Evolutionary conservation across 2,797 vertebrate genomes (phyloP).

Genomic region (Poecilia velifera): DNA sequence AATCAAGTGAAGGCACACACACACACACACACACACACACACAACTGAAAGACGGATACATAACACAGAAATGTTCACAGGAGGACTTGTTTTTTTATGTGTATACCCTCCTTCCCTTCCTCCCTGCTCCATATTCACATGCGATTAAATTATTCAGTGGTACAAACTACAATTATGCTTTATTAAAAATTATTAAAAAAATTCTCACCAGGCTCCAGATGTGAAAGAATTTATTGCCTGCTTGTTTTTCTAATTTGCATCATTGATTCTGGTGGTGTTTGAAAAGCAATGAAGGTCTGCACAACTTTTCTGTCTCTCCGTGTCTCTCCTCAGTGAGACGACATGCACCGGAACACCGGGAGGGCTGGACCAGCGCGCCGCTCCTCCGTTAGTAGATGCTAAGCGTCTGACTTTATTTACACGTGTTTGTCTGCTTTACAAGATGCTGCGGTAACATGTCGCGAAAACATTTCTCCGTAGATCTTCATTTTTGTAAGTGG

Average conservation of each 20-base stretch:
- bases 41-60: conserved; percentile 12
- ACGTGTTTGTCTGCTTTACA: conserved; percentile 86
- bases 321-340: conserved; percentile 44
- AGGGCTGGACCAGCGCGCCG: conserved; percentile 34
- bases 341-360: conserved; percentile 28
- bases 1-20: conserved; percentile 5
- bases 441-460: conserved; percentile 79
- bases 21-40: background rate
- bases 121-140: conserved; percentile 84
- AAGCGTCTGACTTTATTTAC: conserved; percentile 90
- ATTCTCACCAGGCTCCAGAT: conserved; percentile 91
- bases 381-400: conserved; percentile 85
- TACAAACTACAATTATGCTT: conserved; percentile 99
- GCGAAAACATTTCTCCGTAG: conserved; percentile 62
- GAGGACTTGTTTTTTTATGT: conserved; percentile 53
- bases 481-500: conserved; percentile 24
- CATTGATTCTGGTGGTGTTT: conserved; percentile 95
- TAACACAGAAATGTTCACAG: conserved; percentile 12
- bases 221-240: conserved; percentile 97
- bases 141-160: conserved; percentile 99
- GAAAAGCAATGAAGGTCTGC: conserved; percentile 88
- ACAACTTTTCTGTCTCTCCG: conserved; percentile 36
- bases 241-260: conserved; percentile 99
- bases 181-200: conserved; percentile 99
- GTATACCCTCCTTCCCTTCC: conserved; percentile 65